These are phyloP conservation scores for Pharmacophagus antenor DNA, from an alignment of 2,888 invertebrate genomes.

Conservation along the genomic window DNA sequence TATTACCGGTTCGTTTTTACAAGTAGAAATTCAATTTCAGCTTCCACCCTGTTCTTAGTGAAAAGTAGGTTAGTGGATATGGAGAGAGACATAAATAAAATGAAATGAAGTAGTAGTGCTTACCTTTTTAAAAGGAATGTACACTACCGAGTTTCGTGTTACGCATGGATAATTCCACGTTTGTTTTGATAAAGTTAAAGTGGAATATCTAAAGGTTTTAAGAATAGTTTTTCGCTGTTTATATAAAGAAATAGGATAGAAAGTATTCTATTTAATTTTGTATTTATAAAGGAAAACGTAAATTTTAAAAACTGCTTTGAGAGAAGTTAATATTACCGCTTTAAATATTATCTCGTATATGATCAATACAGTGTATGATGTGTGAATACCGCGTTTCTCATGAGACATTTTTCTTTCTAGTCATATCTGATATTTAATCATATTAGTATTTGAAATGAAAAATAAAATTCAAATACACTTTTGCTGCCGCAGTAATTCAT, in stretches of 20 bases:
- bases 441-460: no score
- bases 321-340: no score
- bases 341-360: no score
- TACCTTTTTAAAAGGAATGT: constrained; percentile 25
- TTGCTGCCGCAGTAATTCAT: no score
- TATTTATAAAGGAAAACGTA: background rate
- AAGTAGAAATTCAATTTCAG: constrained; percentile 72
- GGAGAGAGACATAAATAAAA: constrained; percentile 53
- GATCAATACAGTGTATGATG: no score
- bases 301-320: constrained; percentile 1
- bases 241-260: no score
- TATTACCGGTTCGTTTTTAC: constrained; percentile 74
- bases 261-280: background rate
- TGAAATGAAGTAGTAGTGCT: constrained; percentile 31
- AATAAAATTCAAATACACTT: no score
- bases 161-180: constrained; percentile 11
- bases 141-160: constrained; percentile 8
- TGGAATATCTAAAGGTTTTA: background rate
- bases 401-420: no score
- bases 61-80: constrained; percentile 64
- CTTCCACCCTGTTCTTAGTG: constrained; percentile 59
- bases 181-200: constrained; percentile 5
- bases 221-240: no score
- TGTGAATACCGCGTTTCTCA: no score
- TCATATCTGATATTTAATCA: no score